These are phyloP conservation scores for Alligator sinensis DNA, from an alignment of 2,113 vertebrate species.

Conservation along the genomic window DNA sequence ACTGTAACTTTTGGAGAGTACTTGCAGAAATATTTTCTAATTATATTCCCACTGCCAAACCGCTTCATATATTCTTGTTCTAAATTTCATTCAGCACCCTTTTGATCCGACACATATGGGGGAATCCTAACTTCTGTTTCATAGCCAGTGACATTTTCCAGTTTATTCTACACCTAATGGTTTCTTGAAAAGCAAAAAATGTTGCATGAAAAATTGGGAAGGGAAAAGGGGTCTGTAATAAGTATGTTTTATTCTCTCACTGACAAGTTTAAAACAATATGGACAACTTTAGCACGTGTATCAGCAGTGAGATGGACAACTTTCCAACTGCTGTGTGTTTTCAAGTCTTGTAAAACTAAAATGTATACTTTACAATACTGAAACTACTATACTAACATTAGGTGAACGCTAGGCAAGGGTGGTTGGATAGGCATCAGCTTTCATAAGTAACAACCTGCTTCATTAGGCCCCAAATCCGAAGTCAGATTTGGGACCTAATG, in stretches of 20 bases:
- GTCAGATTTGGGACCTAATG: too few relatives aligned
- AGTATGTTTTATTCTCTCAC: slow-evolving; percentile 8
- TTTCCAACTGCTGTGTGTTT: background rate
- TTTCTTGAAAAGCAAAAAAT: background rate
- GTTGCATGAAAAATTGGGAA: background rate
- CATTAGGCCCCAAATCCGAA: too few relatives aligned
- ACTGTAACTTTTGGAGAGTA: background rate
- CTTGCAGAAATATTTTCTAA: background rate
- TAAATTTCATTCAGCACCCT: background rate
- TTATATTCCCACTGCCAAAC: background rate
- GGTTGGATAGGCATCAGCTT: too few relatives aligned
- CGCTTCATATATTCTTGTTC: background rate
- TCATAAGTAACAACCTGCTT: too few relatives aligned
- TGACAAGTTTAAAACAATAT: background rate
- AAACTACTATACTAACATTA: background rate
- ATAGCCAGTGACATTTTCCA: background rate
- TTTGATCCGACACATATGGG: background rate
- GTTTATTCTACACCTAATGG: background rate
- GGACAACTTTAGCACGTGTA: background rate
- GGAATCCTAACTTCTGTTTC: rapidly evolving
- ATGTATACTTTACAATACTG: background rate
- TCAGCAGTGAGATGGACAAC: background rate
- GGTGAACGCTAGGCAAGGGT: too few relatives aligned
- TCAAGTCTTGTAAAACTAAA: slow-evolving; percentile 5
- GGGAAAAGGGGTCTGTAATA: background rate